These are phyloP conservation scores for Epizoanthus fatuus DNA, from an alignment of 92 coral and sea anemone genomes.

Conservation along the genomic window DNA sequence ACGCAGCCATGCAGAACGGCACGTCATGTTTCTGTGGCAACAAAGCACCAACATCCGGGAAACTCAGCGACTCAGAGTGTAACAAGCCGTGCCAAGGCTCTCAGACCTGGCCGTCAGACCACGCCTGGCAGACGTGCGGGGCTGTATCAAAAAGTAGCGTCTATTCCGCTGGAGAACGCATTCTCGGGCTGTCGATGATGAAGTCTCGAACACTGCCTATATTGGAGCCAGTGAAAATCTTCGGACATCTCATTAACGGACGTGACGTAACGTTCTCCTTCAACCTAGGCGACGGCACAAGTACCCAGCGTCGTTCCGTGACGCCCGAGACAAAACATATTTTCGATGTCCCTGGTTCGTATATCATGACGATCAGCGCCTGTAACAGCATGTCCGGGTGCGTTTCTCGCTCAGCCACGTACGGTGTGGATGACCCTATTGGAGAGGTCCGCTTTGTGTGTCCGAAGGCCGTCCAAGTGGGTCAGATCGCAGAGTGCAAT, in stretches of 20 bases:
- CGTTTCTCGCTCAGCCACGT: conserved; percentile 65
- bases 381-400: conserved; percentile 73
- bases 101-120: conserved; percentile 50
- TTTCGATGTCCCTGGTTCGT: conserved; percentile 86
- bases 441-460: conserved; percentile 69
- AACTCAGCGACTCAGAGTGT: conserved; percentile 76
- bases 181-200: conserved; percentile 75
- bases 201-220: conserved; percentile 51
- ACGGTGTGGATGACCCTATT: conserved; percentile 76
- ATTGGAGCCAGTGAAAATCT: conserved; percentile 62
- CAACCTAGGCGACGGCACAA: conserved; percentile 84
- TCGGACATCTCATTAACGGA: conserved; percentile 77
- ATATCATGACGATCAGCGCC: conserved; percentile 77
- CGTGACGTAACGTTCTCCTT: conserved; percentile 68
- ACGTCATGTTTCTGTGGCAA: conserved; percentile 86
- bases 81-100: conserved; percentile 75
- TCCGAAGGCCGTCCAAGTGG: conserved; percentile 80
- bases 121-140: conserved; percentile 81
- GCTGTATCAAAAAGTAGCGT: conserved; percentile 73
- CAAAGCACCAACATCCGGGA: conserved; percentile 65
- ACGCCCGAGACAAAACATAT: conserved; percentile 68
- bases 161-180: conserved; percentile 80
- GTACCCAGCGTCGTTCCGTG: conserved; percentile 37
- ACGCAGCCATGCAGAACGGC: conserved; percentile 86
- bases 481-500: conserved; percentile 80